phyloP scores from a whole-genome alignment of 2,113 vertebrate species.

The Felis chaus region DNA sequence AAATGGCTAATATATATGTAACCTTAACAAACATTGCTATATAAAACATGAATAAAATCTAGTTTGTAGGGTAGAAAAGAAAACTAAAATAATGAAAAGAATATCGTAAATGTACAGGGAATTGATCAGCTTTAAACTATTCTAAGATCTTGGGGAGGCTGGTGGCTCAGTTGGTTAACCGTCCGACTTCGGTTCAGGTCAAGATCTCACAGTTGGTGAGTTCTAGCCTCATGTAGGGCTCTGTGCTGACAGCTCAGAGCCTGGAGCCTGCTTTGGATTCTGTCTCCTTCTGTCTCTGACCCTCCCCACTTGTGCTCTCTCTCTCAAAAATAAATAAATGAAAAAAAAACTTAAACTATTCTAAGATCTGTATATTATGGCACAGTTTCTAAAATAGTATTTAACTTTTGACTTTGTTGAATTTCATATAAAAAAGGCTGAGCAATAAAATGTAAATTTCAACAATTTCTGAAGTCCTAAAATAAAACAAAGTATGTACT shows the following conservation, averaged over 20 bases:
- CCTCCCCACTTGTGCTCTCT: too few relatives aligned
- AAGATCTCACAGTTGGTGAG: too few relatives aligned
- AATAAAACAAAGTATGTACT: conserved; percentile 2
- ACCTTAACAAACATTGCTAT: background rate
- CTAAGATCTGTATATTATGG: background rate
- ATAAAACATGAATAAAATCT: background rate
- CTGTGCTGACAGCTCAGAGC: too few relatives aligned
- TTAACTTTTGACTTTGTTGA: conserved; percentile 10
- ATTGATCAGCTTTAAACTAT: background rate
- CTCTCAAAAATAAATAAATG: too few relatives aligned
- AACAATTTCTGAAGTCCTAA: conserved; percentile 45
- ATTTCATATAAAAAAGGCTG: background rate
- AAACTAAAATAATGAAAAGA: background rate
- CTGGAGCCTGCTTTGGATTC: too few relatives aligned
- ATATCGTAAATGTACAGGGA: background rate
- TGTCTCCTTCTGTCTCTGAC: too few relatives aligned
- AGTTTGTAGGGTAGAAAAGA: background rate
- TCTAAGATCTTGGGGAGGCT: background rate
- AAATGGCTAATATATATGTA: background rate
- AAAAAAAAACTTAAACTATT: background rate
- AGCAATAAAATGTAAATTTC: background rate
- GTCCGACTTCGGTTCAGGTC: too few relatives aligned
- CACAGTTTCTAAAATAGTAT: background rate
- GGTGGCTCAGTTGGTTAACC: too few relatives aligned
- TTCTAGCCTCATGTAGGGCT: too few relatives aligned